Evolutionary conservation across 2,113 vertebrate species (phyloP).

Genomic region (Zosterops hypoxanthus): DNA sequence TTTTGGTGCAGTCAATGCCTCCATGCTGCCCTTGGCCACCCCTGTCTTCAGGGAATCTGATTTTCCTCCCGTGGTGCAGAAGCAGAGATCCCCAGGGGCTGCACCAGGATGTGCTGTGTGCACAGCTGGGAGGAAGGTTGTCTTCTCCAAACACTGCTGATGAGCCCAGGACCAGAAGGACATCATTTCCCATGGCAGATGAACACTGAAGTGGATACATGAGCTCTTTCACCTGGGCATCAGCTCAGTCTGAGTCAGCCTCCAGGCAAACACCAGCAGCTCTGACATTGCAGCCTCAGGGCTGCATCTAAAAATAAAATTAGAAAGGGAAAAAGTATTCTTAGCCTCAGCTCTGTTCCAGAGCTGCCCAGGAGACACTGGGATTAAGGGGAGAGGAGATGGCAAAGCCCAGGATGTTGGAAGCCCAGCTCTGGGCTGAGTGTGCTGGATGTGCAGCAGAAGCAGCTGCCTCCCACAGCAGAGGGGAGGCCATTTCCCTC

Average conservation of each 20-base stretch:
- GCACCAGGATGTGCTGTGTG: no score
- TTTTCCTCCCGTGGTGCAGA: not conserved
- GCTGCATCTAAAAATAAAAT: not conserved
- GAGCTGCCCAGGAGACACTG: not conserved
- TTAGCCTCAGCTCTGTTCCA: not conserved
- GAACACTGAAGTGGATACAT: not conserved
- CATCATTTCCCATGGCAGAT: not conserved
- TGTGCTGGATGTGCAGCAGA: not conserved
- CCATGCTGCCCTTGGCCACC: not conserved
- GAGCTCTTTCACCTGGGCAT: not conserved
- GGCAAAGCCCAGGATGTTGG: not conserved
- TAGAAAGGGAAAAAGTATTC: not conserved
- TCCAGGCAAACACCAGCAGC: not conserved
- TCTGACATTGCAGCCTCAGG: not conserved
- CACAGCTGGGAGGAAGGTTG: not conserved
- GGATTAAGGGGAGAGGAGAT: not conserved
- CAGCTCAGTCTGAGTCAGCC: not conserved
- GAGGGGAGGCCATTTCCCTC: not conserved
- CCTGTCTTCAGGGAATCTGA: not conserved
- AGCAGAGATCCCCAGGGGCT: not conserved
- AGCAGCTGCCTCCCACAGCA: not conserved
- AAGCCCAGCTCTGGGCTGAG: not conserved
- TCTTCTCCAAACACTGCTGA: not conserved
- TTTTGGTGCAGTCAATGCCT: not conserved
- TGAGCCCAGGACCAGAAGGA: not conserved